Base-by-base conservation (phyloP, 2,113 vertebrate genomes). In the Beaufortia kweichowensis region DNA sequence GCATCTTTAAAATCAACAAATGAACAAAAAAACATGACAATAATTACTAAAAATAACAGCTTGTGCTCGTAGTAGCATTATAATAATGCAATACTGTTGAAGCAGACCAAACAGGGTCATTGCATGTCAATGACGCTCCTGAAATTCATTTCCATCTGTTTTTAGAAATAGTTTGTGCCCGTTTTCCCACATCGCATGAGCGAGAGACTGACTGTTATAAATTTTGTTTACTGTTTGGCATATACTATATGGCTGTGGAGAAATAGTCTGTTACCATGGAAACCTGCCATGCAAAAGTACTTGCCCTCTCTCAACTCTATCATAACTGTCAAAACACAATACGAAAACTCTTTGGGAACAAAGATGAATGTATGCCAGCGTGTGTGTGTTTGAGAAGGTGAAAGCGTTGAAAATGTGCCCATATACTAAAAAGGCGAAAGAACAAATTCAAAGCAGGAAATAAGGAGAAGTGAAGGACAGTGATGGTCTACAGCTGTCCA, bases 231-330 rank as follows among this genome's bases (percentile, higher is more conserved):
- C 76, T 75, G 60, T 10, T 21, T 50, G 19, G 71, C 46, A 68
- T 60, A 57, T 56, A 68, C 78, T 74, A 67, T 83, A 82, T 60
- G 64, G 84, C 76, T 71, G 66, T 70, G 83, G 21, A 81, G 82
- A 85, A 81, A 84, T 57, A 43, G 81, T 2, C 74, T 66, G 89
- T 91, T 92, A 83, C 91, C 87, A 92, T 93, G 88, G 92, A 86
- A 90, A 93, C 90, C 86, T 84, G 85, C 83, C 80, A 63, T 80
- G 82, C 86, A 86, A 85, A 87, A 73, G 81, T 76, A 83, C 88
- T 89, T 86, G 85, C 84, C 77, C 55, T 72, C 56, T 64, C 81
- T 90, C 83, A 77, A 80, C 69, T 55, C 84, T 76, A 83, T 88
- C 83, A 89, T 70, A 70, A 63, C 83, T 87, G 86, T 89, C 84